Evolutionary conservation across 2,113 vertebrate genomes (phyloP), one percentile per base, ranked within the genome.

Genomic region (Ia io): DNA sequence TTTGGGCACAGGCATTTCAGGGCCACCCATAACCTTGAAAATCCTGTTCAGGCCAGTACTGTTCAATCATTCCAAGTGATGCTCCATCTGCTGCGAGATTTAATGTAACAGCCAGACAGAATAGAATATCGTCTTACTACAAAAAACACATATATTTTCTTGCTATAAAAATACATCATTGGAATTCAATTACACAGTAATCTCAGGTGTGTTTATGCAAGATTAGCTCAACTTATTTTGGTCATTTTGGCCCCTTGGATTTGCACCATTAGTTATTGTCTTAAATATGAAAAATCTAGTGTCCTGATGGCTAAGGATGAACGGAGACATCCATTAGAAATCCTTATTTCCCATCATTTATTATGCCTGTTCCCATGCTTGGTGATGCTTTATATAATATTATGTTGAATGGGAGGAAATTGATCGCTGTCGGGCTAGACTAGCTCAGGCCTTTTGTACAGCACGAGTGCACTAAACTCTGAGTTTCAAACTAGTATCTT

Each of bases 241-340:
- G 73, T 83, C 69, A 65, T 83, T 91, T 95, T 95, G 88, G 51
- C 44, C 35, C 56, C 32, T 71, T 73, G 47, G 47, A 25, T 86
- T 83, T 96, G 74, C 44, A 35, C 56, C 86, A 91, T 91, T 95
- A 84, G 83, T 63, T 73, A 18, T 83, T 85, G 56, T 53, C 83
- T 94, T 93, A 95, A 92, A 88, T 73, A 71, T 95, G 44, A 97
- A 95, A 94, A 88, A 86, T 80, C 37, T 49, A 40, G 53, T 80
- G 74, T 95, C 91, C 70, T 14, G 8, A 37, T 93, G 49, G 56
- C 40, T 88, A 80, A 84, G 42, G 83, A 93, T 94, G 78, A 95
- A 44, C 42, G 84, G 88, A 85, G 73, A 40, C 6, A 78, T 40
- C 12, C 35, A 79, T 94, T 86, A 91, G n/a, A 56, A 95, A 93